Percentiles rank a stretch among this genome's conserved stretches.
These are phyloP conservation scores for Bujurquina vittata DNA, from an alignment of 2,113 vertebrate genomes.

Conservation along the genomic window DNA sequence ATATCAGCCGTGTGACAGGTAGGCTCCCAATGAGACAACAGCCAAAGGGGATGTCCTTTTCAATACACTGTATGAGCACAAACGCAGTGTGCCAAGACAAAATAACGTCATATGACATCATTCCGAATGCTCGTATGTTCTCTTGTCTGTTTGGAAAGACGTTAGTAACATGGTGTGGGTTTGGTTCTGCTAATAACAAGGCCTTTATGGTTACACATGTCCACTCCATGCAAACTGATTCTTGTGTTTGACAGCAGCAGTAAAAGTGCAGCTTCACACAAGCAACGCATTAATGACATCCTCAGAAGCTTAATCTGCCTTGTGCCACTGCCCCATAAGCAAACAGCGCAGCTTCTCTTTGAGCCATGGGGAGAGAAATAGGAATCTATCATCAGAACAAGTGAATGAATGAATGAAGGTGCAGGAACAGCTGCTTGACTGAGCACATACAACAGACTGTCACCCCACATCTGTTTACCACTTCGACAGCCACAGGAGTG, in stretches of 20 bases:
- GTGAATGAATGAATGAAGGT: slow-evolving; percentile 55
- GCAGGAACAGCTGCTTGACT: slow-evolving; percentile 63
- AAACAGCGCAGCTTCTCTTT: slow-evolving; percentile 45
- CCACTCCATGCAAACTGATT: slow-evolving; percentile 37
- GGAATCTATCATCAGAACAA: slow-evolving; percentile 52
- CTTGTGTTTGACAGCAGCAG: slow-evolving; percentile 36
- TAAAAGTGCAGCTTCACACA: slow-evolving; percentile 12
- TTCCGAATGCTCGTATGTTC: slow-evolving; percentile 44
- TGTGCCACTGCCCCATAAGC: slow-evolving; percentile 47
- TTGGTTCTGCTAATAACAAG: not conserved
- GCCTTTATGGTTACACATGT: not conserved
- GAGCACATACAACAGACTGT: slow-evolving; percentile 44
- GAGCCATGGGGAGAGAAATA: slow-evolving; percentile 20
- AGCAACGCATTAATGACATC: slow-evolving; percentile 36
- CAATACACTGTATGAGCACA: slow-evolving; percentile 49
- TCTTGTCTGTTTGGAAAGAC: slow-evolving; percentile 22
- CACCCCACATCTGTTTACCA: slow-evolving; percentile 72
- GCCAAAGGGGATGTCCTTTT: slow-evolving; percentile 72
- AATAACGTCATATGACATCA: slow-evolving; percentile 66
- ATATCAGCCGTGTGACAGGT: slow-evolving; percentile 72
- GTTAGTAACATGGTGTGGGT: not conserved
- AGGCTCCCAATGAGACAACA: slow-evolving; percentile 72
- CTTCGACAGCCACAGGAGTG: slow-evolving; percentile 51
- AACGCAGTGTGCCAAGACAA: slow-evolving; percentile 38
- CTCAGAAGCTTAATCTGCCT: slow-evolving; percentile 60